phyloP scores from a whole-genome alignment of 2,797 vertebrate genomes.

The Cuculus canorus region DNA sequence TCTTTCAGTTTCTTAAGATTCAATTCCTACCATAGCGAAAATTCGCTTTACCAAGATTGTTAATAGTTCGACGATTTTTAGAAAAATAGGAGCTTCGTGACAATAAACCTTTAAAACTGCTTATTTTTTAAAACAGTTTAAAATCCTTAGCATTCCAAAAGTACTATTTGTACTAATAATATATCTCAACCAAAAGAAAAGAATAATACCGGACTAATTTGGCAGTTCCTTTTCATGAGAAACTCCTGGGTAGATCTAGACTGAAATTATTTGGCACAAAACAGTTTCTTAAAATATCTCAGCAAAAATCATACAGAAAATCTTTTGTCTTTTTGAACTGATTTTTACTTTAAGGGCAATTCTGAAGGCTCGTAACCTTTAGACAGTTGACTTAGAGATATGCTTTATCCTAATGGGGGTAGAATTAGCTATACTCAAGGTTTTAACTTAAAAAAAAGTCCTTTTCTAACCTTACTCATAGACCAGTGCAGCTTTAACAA shows the following conservation, averaged over 20 bases:
- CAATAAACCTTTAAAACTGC: background rate
- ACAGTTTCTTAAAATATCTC: background rate
- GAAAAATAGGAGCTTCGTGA: background rate
- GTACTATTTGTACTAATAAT: background rate
- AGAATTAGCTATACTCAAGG: background rate
- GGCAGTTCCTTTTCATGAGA: background rate
- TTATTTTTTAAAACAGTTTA: background rate
- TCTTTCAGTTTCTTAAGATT: background rate
- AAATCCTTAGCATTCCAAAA: background rate
- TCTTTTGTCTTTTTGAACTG: background rate
- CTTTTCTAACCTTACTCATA: background rate
- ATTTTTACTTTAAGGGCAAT: background rate
- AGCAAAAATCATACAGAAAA: background rate
- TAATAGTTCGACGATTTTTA: background rate
- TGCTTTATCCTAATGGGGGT: background rate
- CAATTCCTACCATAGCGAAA: accelerated
- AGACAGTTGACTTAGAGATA: background rate
- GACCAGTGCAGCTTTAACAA: background rate
- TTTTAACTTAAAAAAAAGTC: background rate
- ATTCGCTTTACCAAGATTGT: background rate
- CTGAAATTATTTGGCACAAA: background rate
- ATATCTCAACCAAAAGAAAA: background rate
- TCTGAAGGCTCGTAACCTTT: background rate
- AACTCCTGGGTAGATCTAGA: background rate
- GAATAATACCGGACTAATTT: background rate